Conservation (phyloP, 2,113 vertebrate genomes). For the Rhizomys pruinosus region DNA sequence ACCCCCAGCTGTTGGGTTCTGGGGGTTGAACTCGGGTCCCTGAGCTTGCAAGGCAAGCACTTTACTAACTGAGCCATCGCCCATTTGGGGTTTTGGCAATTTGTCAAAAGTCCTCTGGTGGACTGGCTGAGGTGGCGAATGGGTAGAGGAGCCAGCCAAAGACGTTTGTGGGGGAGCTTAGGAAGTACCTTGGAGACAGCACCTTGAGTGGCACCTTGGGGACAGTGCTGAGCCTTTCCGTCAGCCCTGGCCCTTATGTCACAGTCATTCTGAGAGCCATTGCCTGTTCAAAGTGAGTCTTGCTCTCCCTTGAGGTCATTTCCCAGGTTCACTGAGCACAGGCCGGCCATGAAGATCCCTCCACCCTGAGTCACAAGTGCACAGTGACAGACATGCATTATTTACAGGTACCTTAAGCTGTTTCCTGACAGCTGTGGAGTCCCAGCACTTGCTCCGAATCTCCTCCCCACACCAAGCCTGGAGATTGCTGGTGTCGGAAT, state of each 20-base stretch:
- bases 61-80: neutral
- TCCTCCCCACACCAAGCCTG: neutral
- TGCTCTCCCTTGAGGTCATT: neutral
- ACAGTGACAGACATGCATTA: neutral
- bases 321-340: neutral
- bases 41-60: neutral
- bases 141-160: neutral
- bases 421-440: neutral
- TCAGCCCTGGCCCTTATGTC: too few species aligned
- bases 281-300: neutral
- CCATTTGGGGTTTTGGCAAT: neutral
- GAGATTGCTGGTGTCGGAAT: neutral
- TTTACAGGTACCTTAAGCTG: neutral
- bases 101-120: neutral
- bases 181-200: neutral
- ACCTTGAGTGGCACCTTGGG: neutral
- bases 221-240: neutral
- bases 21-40: neutral
- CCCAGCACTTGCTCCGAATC: neutral
- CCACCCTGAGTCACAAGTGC: neutral
- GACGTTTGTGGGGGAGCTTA: neutral
- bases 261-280: neutral
- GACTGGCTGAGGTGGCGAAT: neutral
- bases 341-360: accelerated
- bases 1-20: neutral